Percentiles rank a stretch among this genome's conserved stretches.
These are phyloP conservation scores for Baccha elongata DNA, from an alignment of 2,888 invertebrate species.

Conservation along the genomic window DNA sequence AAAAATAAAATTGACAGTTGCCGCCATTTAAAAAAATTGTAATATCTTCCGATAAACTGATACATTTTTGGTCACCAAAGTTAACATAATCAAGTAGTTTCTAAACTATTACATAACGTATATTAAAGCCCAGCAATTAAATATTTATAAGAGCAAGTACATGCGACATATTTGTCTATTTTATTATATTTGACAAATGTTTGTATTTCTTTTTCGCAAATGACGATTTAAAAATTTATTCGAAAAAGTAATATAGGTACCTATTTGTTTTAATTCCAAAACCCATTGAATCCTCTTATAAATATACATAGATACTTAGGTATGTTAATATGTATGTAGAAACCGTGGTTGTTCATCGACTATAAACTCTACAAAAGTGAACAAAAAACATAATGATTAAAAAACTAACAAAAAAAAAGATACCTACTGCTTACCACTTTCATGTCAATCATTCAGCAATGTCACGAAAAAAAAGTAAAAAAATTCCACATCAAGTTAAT, in stretches of 20 bases:
- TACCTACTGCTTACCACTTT: conserved; percentile 51
- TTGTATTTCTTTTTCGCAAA: background rate
- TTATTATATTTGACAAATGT: background rate
- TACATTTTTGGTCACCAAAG: too few species aligned
- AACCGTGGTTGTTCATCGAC: conserved; percentile 13
- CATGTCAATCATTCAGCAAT: conserved; percentile 66
- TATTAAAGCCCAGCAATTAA: too few species aligned
- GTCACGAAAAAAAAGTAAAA: conserved; percentile 47
- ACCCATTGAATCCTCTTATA: conserved; percentile 16
- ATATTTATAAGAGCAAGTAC: too few species aligned
- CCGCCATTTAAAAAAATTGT: too few species aligned
- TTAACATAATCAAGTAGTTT: too few species aligned
- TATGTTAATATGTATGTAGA: background rate
- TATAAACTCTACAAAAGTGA: background rate
- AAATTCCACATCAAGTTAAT: conserved; percentile 66
- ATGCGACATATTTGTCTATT: too few species aligned
- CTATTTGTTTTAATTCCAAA: background rate
- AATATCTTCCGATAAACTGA: too few species aligned
- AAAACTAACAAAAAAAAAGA: conserved; percentile 22
- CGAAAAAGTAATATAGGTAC: background rate
- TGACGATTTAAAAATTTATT: background rate
- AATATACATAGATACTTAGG: too few species aligned
- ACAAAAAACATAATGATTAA: conserved; percentile 2
- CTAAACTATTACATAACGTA: too few species aligned
- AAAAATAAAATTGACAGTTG: too few species aligned